Percentiles rank a stretch among this genome's conserved stretches.
These are phyloP conservation scores for Formica exsecta DNA, from an alignment of 1,140 invertebrate species.

Conservation along the genomic window DNA sequence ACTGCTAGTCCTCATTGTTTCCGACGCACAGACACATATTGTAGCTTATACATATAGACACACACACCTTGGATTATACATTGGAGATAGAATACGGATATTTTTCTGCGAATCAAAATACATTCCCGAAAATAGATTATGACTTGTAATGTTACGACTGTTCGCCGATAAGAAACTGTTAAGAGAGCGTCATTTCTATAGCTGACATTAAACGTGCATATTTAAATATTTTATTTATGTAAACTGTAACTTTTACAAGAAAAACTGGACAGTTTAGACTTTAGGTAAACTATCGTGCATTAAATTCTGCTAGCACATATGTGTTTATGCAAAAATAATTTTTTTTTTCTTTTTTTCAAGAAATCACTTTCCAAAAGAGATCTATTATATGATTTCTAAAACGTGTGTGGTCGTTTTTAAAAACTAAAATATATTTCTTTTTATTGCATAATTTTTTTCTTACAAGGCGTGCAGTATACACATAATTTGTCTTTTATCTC, in stretches of 20 bases:
- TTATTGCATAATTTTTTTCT: slow-evolving; percentile 26
- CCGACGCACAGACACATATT: slow-evolving; percentile 64
- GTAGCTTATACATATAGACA: slow-evolving; percentile 61
- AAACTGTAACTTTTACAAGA: slow-evolving; percentile 31
- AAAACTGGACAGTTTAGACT: slow-evolving; percentile 21
- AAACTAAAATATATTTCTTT: slow-evolving; percentile 23
- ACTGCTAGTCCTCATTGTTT: slow-evolving; percentile 70
- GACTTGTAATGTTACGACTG: slow-evolving; percentile 53
- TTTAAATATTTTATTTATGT: slow-evolving; percentile 62
- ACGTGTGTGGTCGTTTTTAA: slow-evolving; percentile 1
- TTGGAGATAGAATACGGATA: slow-evolving; percentile 71
- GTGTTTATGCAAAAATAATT: slow-evolving; percentile 33
- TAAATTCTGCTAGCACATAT: slow-evolving; percentile 39
- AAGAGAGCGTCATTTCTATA: slow-evolving; percentile 62
- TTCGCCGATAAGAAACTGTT: slow-evolving; percentile 61
- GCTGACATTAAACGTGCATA: slow-evolving; percentile 45
- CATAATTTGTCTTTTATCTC: slow-evolving; percentile 6
- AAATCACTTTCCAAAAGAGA: not conserved
- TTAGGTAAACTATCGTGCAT: slow-evolving; percentile 47
- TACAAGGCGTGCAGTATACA: slow-evolving; percentile 2
- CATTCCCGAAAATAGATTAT: slow-evolving; percentile 75
- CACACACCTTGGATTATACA: slow-evolving; percentile 59
- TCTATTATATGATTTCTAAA: not conserved
- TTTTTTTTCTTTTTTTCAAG: slow-evolving; percentile 15
- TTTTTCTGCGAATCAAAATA: slow-evolving; percentile 79